Evolutionary conservation across 2,888 invertebrate genomes (phyloP).

Genomic region (Zonitis immaculata): DNA sequence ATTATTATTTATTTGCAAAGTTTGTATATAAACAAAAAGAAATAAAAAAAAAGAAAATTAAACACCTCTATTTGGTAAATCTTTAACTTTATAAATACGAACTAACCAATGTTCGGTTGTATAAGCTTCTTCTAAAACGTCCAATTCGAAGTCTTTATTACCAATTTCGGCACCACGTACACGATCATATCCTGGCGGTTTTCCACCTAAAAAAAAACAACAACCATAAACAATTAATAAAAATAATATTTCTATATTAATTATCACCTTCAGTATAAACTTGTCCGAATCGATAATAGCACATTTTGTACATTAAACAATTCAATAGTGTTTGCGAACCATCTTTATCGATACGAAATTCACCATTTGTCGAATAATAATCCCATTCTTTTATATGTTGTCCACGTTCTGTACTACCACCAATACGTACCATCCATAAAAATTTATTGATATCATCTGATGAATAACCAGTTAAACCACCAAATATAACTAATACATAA

Average conservation of each 20-base stretch:
- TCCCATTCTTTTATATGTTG: slow-evolving; percentile 94
- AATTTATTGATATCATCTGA: slow-evolving; percentile 99
- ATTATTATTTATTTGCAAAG: too few species aligned
- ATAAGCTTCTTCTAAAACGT: slow-evolving; percentile 98
- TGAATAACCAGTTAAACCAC: slow-evolving; percentile 97
- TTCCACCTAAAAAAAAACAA: slow-evolving; percentile 58
- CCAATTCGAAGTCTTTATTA: slow-evolving; percentile 96
- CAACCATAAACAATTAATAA: too few species aligned
- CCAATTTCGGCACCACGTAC: slow-evolving; percentile 97
- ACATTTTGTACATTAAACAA: slow-evolving; percentile 99
- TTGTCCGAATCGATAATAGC: slow-evolving; percentile 96
- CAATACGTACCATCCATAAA: slow-evolving; percentile 95
- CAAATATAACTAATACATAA: slow-evolving; percentile 97
- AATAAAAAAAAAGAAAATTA: slow-evolving; percentile 45
- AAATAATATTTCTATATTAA: too few species aligned
- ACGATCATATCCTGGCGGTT: slow-evolving; percentile 93
- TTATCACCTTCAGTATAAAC: slow-evolving; percentile 90
- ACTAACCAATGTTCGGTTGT: slow-evolving; percentile 99
- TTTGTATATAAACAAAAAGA: too few species aligned
- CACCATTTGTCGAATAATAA: slow-evolving; percentile 93
- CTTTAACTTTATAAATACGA: slow-evolving; percentile 96
- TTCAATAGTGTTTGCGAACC: slow-evolving; percentile 89
- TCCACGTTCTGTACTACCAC: slow-evolving; percentile 92
- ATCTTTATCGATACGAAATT: slow-evolving; percentile 94
- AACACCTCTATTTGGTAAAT: slow-evolving; percentile 81